Evolutionary conservation across 2,797 vertebrate genomes (phyloP), one percentile per base, ranked within the genome.

Genomic region (Prunella strophiata): DNA sequence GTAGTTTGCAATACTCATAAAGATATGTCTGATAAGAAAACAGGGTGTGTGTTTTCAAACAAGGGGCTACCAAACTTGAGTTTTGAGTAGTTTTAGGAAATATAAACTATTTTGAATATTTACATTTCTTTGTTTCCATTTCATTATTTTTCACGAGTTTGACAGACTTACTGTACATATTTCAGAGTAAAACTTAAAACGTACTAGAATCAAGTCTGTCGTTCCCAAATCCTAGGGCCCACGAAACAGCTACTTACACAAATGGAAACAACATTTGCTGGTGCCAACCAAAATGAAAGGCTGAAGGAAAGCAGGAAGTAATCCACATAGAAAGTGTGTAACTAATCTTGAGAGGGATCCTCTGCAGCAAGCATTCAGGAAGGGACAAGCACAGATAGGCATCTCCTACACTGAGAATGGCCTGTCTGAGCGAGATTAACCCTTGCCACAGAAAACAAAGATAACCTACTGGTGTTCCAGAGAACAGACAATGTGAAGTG

Each of bases 391-490:
- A 52, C 11, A 79, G 94, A 96, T 91, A 94, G 71, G 73, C 40
- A 94, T 92, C 91, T 96, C 68, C 87, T 65, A 34, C 79, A 26
- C 79, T 42, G 51, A 94, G 91, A 93, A 84, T 74, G 88, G 89
- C 59, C 83, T 71, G 77, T 90, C 93, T 96, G 83, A 88, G 84
- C 0, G 0, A 97, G 93, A 90, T 95, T 96, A 96, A 96, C 94
- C 92, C 91, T 94, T 92, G 85, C 94, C 87, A 94, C 67, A 91
- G 72, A 91, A 90, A 91, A 82, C 63, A 84, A 92, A 89, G 89
- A 95, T 92, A 94, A 82, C 45, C 3, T 76, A 73, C 47, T 21
- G 0, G 8, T n/a, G 59, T 67, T 82, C 43, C 74, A 87, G 47
- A 79, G 67, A 88, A 84, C 59, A 88, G 71, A 70, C 15, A 10